phyloP scores from a whole-genome alignment of 2,797 vertebrate genomes.

The Sebastes kiyomatsui region DNA sequence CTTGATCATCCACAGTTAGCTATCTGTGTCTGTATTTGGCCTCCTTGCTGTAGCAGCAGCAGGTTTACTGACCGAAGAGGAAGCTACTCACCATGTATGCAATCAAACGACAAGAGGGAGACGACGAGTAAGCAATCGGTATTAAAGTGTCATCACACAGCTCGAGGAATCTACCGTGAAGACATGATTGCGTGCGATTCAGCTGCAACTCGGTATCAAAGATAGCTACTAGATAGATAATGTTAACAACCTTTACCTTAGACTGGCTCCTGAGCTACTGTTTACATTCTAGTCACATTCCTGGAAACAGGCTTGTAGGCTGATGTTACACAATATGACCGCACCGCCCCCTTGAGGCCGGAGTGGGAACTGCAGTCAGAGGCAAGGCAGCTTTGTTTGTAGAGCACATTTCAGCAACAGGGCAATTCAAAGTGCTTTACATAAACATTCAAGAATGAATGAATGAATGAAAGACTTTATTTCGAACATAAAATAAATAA shows the following conservation, averaged over 20 bases:
- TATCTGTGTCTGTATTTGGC: conserved; percentile 20
- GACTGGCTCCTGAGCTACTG: conserved; percentile 18
- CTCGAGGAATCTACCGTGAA: neutral
- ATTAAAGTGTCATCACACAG: neutral
- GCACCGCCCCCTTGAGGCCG: conserved; percentile 38
- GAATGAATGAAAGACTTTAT: too few relatives aligned
- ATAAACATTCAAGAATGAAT: too few relatives aligned
- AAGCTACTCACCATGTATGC: conserved; percentile 64
- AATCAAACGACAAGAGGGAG: conserved; percentile 12
- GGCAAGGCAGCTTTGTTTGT: too few relatives aligned
- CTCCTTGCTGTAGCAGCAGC: conserved; percentile 40
- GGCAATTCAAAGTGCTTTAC: too few relatives aligned
- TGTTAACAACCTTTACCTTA: neutral
- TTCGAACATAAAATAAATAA: too few relatives aligned
- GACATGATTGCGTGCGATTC: conserved; percentile 5
- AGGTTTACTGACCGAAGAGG: conserved; percentile 60
- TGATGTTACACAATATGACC: neutral
- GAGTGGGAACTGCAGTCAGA: neutral
- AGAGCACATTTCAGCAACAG: too few relatives aligned
- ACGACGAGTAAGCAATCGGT: neutral
- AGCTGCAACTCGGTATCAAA: neutral
- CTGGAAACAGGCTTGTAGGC: neutral
- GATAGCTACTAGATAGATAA: neutral
- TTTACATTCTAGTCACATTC: conserved; percentile 70
- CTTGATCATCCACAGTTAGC: neutral